Evolutionary conservation across 2,113 vertebrate species (phyloP), one percentile per base, ranked within the genome.

Genomic region (Ptyas mucosa): DNA sequence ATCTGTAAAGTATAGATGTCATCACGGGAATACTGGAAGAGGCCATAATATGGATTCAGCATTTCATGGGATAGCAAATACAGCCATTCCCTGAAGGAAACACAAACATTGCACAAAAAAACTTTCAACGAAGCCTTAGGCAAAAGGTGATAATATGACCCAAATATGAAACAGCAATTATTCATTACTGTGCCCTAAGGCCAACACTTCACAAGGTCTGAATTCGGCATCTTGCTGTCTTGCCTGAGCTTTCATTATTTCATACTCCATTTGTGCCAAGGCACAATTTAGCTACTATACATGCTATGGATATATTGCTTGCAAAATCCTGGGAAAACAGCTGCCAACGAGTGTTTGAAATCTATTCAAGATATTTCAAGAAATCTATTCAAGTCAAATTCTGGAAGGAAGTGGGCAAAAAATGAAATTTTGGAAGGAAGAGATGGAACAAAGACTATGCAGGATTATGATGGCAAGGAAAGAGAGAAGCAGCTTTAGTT

Each of bases 1-100:
- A 99, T 99, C 93, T 99, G 99, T 96, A 99, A 97, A 0, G 99
- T 99, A 94, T 99, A 99, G 96, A 99, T 99, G 94, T 99, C 99
- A 93, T 99, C 99, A 14, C 99, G 98, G 57, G 99, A 99, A 94
- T 99, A 99, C 94, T 99, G 99, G 98, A 99, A 99, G 91, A 99
- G 98, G 90, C 99, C 99, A 8, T 99, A 99, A 95, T 99, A 99
- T 0, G 99, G 99, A 97, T 99, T 99, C 97, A 99, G n/a, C 99
- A 99, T 99, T 97, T 99, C 99, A 92, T 99, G 99, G 1, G 99
- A 99, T 95, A 99, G 95, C 6, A 99, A 98, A 94, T 99, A 99
- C 54, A 99, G 98, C 99, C 99, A 99, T 97, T 99, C 99, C 97
- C 99, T 99, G 96, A 89, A 89, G 93, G 95, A 93, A 96, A 0